Evolutionary conservation across 2,797 vertebrate species (phyloP), one percentile per base, ranked within the genome.

Genomic region (Pampus argenteus): DNA sequence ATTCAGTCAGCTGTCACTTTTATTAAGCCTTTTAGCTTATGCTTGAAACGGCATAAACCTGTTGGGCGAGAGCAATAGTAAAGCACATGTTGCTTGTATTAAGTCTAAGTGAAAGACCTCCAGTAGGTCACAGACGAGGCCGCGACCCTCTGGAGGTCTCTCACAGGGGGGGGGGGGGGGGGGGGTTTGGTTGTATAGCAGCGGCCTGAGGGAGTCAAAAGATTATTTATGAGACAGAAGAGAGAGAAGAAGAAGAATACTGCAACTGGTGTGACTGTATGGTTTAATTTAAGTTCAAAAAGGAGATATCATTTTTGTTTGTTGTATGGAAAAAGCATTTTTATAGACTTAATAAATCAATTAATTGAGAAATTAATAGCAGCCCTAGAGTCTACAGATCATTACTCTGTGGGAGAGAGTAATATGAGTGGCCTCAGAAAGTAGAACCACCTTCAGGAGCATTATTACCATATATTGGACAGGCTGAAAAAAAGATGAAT

Each of bases 41-140:
- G 1, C 22, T 77, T 69, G 25, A 81, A 76, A 75, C 63, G 47
- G 55, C 57, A 71, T 25, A 36, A 90, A 91, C 89, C 89, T 84
- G 89, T 88, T 75, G 71, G 55, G 83, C 86, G 3, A 66, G 67
- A 2, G 10, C 42, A 22, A 18, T 17, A 14, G 14, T 17, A n/a
- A n/a, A n/a, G n/a, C n/a, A 8, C 34, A 36, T 36, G 8, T 10
- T 36, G 34, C 34, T 36, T 36, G 8, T 18, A 31, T 71, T 64
- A 18, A 49, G 5, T 49, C 1, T 5, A 9, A 58, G 63, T n/a
- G n/a, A n/a, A n/a, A n/a, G n/a, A n/a, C n/a, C n/a, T 57, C 6
- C 13, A 56, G 9, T 4, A 9, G 10, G 18, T 15, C 28, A 11
- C 31, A 52, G 20, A 49, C 6, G 54, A 23, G 36, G 14, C 14